phyloP scores from a whole-genome alignment of 2,113 vertebrate species.

The Grus americana region DNA sequence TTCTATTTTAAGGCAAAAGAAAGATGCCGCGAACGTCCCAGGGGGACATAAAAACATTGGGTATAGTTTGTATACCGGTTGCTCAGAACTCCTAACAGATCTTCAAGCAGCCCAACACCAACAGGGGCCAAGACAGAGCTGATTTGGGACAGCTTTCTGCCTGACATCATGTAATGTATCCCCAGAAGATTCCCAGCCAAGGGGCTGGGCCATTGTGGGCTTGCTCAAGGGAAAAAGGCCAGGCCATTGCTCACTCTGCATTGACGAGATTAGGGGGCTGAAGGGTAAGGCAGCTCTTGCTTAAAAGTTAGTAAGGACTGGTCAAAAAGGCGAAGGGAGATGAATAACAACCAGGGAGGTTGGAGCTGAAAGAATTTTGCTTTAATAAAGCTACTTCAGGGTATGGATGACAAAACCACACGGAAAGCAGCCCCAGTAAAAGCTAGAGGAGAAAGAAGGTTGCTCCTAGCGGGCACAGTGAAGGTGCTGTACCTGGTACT shows the following conservation, averaged over 20 bases:
- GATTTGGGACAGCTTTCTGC: neutral
- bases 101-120: neutral
- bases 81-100: neutral
- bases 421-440: neutral
- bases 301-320: neutral
- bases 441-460: neutral
- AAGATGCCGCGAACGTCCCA: neutral
- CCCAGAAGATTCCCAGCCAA: neutral
- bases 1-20: neutral
- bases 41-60: neutral
- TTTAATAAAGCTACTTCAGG: neutral
- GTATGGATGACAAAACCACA: neutral
- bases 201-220: neutral
- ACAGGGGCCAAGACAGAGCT: neutral
- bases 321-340: neutral
- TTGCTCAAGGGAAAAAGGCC: neutral
- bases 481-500: slow-evolving; percentile 81
- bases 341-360: neutral
- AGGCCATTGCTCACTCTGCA: neutral
- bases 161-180: neutral
- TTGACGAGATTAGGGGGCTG: neutral
- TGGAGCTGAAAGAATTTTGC: neutral
- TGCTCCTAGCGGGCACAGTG: neutral
- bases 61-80: neutral
- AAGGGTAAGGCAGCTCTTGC: neutral